Evolutionary conservation across 1,140 invertebrate genomes (phyloP).

Genomic region (Aricia agestis): DNA sequence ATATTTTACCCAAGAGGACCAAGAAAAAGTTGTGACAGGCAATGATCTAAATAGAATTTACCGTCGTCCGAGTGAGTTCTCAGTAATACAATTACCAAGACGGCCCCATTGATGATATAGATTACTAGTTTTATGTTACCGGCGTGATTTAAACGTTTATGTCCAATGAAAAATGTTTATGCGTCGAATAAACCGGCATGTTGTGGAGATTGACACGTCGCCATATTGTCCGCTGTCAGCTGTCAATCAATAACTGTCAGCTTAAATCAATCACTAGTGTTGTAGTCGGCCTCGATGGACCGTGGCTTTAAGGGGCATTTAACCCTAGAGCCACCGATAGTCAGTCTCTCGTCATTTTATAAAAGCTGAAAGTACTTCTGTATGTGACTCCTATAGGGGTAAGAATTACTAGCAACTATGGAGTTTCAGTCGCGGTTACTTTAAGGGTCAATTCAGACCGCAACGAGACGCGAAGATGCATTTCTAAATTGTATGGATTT

Average conservation of each 20-base stretch:
- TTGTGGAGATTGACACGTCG: conserved; percentile 49
- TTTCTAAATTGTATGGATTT: too few species aligned
- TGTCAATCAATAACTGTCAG: conserved; percentile 46
- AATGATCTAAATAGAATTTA: background rate
- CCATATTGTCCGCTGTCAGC: conserved; percentile 28
- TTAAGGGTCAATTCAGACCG: too few species aligned
- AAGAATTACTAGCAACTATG: too few species aligned
- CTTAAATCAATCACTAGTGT: conserved; percentile 46
- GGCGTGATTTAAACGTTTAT: conserved; percentile 21
- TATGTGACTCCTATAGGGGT: too few species aligned
- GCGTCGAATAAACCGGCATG: conserved; percentile 35
- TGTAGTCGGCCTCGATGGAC: conserved; percentile 24
- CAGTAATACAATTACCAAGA: background rate
- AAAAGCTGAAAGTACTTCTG: too few species aligned
- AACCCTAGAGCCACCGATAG: background rate
- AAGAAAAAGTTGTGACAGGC: background rate
- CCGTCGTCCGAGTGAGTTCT: background rate
- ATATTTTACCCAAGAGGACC: too few species aligned
- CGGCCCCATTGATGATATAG: conserved; percentile 2
- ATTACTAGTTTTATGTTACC: conserved; percentile 17
- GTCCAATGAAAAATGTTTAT: conserved; percentile 34
- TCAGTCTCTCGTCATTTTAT: too few species aligned
- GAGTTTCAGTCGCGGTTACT: too few species aligned
- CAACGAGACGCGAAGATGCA: too few species aligned
- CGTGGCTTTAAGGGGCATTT: conserved; percentile 25